phyloP scores from a whole-genome alignment of 2,113 vertebrate species.

The Bujurquina vittata region DNA sequence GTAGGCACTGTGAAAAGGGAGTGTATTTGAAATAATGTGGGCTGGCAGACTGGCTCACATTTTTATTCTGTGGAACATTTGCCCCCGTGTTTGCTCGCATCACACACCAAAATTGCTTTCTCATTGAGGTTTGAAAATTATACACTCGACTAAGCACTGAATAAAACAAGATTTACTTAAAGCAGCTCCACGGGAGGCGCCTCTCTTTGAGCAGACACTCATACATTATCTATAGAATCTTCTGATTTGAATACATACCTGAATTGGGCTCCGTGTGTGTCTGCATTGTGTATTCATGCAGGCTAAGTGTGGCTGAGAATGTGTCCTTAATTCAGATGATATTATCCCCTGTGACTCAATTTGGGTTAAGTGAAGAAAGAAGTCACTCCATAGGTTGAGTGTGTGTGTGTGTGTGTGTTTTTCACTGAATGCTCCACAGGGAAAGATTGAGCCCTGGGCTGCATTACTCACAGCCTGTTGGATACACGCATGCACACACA shows the following conservation, averaged over 20 bases:
- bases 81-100: conserved; percentile 2
- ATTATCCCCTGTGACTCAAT: conserved; percentile 41
- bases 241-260: conserved; percentile 22
- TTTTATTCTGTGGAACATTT: conserved; percentile 28
- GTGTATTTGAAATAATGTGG: conserved; percentile 18
- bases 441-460: conserved; percentile 49
- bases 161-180: conserved; percentile 51
- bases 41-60: conserved; percentile 5
- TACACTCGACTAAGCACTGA: conserved; percentile 34
- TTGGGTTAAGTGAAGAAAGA: conserved; percentile 65
- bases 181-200: neutral
- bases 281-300: neutral
- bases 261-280: neutral
- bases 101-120: conserved; percentile 32
- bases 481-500: conserved; percentile 26
- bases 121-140: conserved; percentile 35
- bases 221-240: conserved; percentile 27
- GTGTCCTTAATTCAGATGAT: conserved; percentile 36
- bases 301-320: neutral
- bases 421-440: conserved; percentile 55
- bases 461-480: conserved; percentile 56
- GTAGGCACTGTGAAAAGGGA: neutral
- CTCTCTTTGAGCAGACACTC: conserved; percentile 1
- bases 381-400: conserved; percentile 35
- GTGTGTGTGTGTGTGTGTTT: conserved; percentile 21